phyloP scores from a whole-genome alignment of 1,140 invertebrate genomes.

The Sweltsa coloradensis region DNA sequence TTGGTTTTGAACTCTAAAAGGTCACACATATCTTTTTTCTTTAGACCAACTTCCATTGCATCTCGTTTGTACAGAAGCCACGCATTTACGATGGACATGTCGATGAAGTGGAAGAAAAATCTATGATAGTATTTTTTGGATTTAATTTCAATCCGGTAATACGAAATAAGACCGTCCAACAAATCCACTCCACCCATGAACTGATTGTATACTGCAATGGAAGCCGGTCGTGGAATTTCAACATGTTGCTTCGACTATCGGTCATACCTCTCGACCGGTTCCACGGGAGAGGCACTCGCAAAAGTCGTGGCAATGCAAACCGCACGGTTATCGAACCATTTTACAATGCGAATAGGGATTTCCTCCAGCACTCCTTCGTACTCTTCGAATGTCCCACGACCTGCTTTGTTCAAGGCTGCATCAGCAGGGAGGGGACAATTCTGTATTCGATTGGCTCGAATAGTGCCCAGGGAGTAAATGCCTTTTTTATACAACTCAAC shows the following conservation, averaged over 20 bases:
- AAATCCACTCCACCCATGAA: slow-evolving; percentile 17
- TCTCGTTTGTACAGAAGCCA: slow-evolving; percentile 14
- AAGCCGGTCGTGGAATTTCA: slow-evolving; percentile 5
- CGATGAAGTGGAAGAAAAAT: slow-evolving; percentile 14
- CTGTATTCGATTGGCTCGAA: slow-evolving; percentile 25
- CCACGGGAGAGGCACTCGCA: background rate
- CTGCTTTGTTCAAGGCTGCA: background rate
- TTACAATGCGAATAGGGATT: background rate
- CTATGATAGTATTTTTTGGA: slow-evolving; percentile 16
- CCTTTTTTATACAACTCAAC: slow-evolving; percentile 7
- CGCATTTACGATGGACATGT: slow-evolving; percentile 11
- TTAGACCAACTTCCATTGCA: too few relatives aligned
- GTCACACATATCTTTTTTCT: too few relatives aligned
- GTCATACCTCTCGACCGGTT: background rate
- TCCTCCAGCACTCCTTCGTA: background rate
- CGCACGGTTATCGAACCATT: background rate
- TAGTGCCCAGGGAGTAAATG: slow-evolving; percentile 27
- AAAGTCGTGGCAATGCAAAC: background rate
- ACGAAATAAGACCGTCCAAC: slow-evolving; percentile 12
- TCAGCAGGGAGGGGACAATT: slow-evolving; percentile 20
- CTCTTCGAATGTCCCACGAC: slow-evolving; percentile 2
- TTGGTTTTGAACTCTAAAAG: too few relatives aligned
- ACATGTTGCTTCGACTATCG: background rate
- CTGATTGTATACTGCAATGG: slow-evolving; percentile 11
- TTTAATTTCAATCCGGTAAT: slow-evolving; percentile 13